phyloP scores from a whole-genome alignment of 1,140 invertebrate genomes.

The Triops longicaudatus region DNA sequence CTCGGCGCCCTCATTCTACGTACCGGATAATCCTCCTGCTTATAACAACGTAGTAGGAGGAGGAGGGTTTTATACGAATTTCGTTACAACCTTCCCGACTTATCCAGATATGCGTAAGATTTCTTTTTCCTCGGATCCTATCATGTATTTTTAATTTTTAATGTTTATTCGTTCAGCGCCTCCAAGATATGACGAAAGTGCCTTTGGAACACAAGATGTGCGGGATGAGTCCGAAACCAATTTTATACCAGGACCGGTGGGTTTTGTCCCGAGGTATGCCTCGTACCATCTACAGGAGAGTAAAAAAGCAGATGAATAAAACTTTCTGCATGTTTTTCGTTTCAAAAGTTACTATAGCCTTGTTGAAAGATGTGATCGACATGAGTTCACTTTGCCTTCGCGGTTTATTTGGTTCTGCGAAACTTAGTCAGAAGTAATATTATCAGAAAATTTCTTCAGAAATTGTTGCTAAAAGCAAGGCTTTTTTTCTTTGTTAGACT shows the following conservation, averaged over 20 bases:
- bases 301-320: background rate
- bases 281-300: background rate
- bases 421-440: no score
- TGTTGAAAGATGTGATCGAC: no score
- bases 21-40: background rate
- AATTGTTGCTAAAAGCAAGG: no score
- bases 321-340: background rate
- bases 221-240: background rate
- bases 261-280: background rate
- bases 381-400: no score
- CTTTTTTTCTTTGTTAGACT: no score
- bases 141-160: background rate
- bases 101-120: constrained; percentile 27
- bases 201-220: background rate
- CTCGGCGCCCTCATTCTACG: no score
- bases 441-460: no score
- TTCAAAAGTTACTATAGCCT: background rate
- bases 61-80: background rate
- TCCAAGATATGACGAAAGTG: constrained; percentile 20
- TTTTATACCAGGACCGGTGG: background rate
- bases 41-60: background rate
- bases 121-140: background rate
- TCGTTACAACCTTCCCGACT: constrained; percentile 19
- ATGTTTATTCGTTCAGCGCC: constrained; percentile 19
- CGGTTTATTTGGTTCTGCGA: no score